Percentiles rank a stretch among this genome's conserved stretches.
Conservation (phyloP, 1,140 invertebrate genomes). For the Panagrolaimus sp. region DNA sequence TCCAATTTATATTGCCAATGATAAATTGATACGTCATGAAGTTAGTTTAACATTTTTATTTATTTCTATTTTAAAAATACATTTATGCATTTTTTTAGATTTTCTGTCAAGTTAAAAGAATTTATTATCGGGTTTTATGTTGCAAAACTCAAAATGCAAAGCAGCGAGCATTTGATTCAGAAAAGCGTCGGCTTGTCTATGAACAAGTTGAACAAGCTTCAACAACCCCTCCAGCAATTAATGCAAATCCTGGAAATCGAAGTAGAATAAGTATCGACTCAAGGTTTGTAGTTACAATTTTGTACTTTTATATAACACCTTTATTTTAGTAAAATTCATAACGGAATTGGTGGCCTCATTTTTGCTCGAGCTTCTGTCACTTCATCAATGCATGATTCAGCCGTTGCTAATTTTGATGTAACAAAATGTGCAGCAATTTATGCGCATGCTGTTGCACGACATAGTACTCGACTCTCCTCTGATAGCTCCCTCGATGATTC, state of each 20-base stretch:
- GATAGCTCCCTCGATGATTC: too few species aligned
- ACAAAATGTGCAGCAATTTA: slow-evolving; percentile 3
- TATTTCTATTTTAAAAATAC: not conserved
- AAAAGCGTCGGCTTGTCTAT: slow-evolving; percentile 4
- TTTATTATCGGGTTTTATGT: too few species aligned
- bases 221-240: not conserved
- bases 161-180: not conserved
- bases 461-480: not conserved
- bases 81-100: slow-evolving; percentile 7
- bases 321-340: not conserved
- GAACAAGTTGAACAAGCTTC: slow-evolving; percentile 11
- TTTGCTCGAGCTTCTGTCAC: not conserved
- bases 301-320: not conserved
- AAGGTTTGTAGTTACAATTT: not conserved
- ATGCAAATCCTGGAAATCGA: not conserved
- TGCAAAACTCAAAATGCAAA: not conserved
- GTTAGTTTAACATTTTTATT: slow-evolving; percentile 14
- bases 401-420: slow-evolving; percentile 2
- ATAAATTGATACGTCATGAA: slow-evolving; percentile 32
- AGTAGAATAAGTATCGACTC: slow-evolving; percentile 1
- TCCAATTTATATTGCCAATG: slow-evolving; percentile 43
- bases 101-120: not conserved
- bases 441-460: slow-evolving; percentile 1
- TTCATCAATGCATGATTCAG: not conserved
- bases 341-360: not conserved